Evolutionary conservation across 2,888 invertebrate species (phyloP).

Genomic region (Pseudococcus jackbeardsleyi): DNA sequence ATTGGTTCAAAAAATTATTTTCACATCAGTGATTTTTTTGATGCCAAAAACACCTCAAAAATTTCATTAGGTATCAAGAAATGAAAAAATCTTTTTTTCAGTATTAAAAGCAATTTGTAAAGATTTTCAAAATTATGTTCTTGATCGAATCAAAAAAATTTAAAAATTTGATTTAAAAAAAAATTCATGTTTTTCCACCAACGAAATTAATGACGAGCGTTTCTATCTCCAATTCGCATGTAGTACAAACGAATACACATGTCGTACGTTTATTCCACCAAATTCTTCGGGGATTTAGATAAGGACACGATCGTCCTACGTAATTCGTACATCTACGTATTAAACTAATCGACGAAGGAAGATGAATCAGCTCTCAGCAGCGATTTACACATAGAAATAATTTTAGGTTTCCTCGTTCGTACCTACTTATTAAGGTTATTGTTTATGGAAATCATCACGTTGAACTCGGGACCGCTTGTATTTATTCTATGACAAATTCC

Average conservation of each 20-base stretch:
- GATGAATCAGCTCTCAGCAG: conserved; percentile 29
- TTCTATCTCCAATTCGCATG: no score
- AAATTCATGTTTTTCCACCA: neutral
- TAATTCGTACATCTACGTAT: neutral
- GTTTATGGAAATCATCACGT: conserved; percentile 26
- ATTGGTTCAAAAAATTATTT: no score
- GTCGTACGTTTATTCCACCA: neutral
- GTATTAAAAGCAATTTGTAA: no score
- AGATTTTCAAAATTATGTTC: no score
- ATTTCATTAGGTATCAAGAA: no score
- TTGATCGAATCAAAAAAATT: no score
- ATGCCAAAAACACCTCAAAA: no score
- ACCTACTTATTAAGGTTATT: neutral
- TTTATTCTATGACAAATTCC: conserved; percentile 16
- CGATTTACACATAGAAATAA: neutral
- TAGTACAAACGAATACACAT: neutral
- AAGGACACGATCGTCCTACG: neutral
- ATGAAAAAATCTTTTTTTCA: no score
- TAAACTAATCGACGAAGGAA: neutral
- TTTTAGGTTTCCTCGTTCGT: conserved; percentile 16
- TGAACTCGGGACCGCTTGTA: neutral
- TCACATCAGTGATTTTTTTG: no score
- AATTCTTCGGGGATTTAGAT: conserved; percentile 13
- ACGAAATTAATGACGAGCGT: no score
- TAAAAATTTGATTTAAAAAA: neutral